Percentiles rank a stretch among this genome's conserved stretches.
Conservation (phyloP, 2,113 vertebrate species). For the Macrotus californicus region DNA sequence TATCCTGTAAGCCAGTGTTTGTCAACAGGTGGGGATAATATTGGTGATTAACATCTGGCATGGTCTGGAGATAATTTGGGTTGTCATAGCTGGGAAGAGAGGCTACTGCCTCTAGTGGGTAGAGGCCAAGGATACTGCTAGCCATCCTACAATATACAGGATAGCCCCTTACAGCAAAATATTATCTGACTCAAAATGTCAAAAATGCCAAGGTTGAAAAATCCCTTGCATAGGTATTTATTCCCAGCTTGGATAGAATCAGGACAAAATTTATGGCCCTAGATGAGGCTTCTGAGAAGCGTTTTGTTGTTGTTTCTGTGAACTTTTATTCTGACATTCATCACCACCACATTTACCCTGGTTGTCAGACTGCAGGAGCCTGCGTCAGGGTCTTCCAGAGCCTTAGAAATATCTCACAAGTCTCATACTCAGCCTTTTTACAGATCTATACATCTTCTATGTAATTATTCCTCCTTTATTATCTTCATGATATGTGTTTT, state of each 20-base stretch:
- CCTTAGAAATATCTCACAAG: neutral
- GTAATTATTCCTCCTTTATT: neutral
- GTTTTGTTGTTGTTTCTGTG: neutral
- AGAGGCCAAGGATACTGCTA: neutral
- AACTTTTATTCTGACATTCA: neutral
- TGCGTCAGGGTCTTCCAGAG: neutral
- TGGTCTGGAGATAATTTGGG: neutral
- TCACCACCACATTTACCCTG: neutral
- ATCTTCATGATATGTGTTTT: neutral
- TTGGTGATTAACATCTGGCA: neutral
- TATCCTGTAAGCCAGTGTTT: neutral
- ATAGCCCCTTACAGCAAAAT: neutral
- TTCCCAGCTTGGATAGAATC: neutral
- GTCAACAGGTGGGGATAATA: neutral
- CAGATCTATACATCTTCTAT: neutral
- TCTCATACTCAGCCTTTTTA: neutral
- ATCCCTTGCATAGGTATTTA: neutral
- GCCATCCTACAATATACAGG: neutral
- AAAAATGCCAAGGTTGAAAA: neutral
- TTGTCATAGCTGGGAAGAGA: neutral
- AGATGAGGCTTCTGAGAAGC: neutral
- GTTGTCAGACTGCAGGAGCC: neutral
- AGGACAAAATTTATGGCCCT: neutral
- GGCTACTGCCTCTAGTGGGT: neutral
- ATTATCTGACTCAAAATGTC: neutral